phyloP scores from a whole-genome alignment of 2,888 invertebrate genomes.

The Empis stercorea region DNA sequence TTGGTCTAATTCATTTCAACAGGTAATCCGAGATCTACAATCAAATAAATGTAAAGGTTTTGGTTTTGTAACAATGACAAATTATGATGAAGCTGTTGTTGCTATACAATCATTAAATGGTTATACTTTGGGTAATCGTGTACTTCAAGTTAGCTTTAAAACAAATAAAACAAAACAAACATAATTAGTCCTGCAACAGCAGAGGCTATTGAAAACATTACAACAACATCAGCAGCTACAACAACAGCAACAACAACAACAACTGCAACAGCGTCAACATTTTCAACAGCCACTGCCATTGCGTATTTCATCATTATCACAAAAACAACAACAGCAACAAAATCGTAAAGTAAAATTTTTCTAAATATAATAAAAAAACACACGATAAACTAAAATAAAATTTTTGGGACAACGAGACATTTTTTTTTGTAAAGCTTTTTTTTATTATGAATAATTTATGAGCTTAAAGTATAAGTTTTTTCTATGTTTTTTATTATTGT shows the following conservation, averaged over 20 bases:
- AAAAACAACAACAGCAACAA: too few species aligned
- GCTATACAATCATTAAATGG: conserved; percentile 95
- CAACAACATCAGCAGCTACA: conserved; percentile 10
- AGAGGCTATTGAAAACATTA: conserved; percentile 8
- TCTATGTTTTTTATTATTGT: too few species aligned
- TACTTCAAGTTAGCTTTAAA: conserved; percentile 96
- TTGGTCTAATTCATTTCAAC: too few species aligned
- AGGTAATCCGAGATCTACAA: conserved; percentile 83
- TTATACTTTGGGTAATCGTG: conserved; percentile 87
- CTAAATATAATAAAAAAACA: too few species aligned
- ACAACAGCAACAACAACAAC: conserved; percentile 8
- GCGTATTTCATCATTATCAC: too few species aligned
- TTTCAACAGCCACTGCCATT: too few species aligned
- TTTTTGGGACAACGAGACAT: too few species aligned
- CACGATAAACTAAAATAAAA: too few species aligned
- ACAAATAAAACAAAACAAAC: conserved; percentile 69
- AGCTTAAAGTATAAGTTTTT: too few species aligned
- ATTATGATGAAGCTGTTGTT: conserved; percentile 91
- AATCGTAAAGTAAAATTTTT: too few species aligned
- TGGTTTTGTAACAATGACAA: conserved; percentile 97
- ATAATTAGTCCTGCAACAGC: conserved; percentile 24
- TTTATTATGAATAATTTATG: too few species aligned
- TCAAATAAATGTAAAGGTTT: conserved; percentile 98
- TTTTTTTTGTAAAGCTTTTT: too few species aligned
- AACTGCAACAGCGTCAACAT: conserved; percentile 7